These are phyloP conservation scores for Clitarchus hookeri DNA, from an alignment of 2,888 invertebrate species.

Conservation along the genomic window DNA sequence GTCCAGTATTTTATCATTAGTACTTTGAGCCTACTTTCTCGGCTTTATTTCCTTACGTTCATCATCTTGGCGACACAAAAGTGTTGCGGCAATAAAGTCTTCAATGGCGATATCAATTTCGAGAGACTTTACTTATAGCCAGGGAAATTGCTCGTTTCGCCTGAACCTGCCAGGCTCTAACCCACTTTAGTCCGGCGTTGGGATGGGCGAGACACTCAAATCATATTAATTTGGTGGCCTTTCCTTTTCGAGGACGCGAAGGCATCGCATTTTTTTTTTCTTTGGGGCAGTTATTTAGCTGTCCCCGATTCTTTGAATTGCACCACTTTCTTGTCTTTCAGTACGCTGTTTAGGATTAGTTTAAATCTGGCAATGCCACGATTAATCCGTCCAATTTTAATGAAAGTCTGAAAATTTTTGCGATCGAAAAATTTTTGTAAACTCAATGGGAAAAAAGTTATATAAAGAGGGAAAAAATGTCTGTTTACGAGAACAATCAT, in stretches of 20 bases:
- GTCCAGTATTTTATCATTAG: not conserved
- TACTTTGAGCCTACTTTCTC: not conserved
- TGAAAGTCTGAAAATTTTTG: too few relatives aligned
- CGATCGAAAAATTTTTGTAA: too few relatives aligned
- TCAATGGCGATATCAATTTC: not conserved
- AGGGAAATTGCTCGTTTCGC: not conserved
- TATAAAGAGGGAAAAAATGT: too few relatives aligned
- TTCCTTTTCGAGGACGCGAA: not conserved
- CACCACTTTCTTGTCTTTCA: too few relatives aligned
- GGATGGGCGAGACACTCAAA: not conserved
- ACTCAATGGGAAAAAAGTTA: too few relatives aligned
- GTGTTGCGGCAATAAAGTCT: not conserved
- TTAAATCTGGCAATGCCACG: too few relatives aligned
- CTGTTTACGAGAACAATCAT: too few relatives aligned
- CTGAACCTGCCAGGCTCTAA: not conserved
- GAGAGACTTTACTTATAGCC: not conserved
- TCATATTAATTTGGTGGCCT: not conserved
- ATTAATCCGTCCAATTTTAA: too few relatives aligned
- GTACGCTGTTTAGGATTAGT: too few relatives aligned
- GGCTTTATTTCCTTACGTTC: not conserved
- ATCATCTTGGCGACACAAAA: not conserved
- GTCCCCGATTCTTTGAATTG: too few relatives aligned
- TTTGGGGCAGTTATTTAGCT: too few relatives aligned
- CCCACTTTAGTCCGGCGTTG: not conserved
- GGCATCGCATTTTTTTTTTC: not conserved